Evolutionary conservation across 1,140 invertebrate genomes (phyloP).

Genomic region (Conopomorpha cramerella): DNA sequence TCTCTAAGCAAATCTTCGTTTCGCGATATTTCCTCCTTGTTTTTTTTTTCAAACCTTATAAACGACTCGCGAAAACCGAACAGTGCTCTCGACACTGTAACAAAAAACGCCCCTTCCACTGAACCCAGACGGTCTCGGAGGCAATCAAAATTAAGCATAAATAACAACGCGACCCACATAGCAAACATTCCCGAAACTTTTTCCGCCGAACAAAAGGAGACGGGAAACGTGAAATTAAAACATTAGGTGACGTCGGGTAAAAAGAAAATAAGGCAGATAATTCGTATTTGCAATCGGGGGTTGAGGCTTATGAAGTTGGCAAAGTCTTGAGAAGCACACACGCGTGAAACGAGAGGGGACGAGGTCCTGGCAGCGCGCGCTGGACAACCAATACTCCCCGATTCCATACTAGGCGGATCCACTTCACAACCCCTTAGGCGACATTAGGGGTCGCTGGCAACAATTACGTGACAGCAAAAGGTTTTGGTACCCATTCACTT

Average conservation of each 20-base stretch:
- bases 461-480: no score
- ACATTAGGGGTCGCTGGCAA: no score
- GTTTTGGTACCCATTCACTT: no score
- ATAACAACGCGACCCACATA: constrained; percentile 37
- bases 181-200: constrained; percentile 32
- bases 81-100: constrained; percentile 32
- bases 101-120: constrained; percentile 28
- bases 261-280: constrained; percentile 17
- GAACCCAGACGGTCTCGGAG: constrained; percentile 27
- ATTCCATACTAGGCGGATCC: no score
- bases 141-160: constrained; percentile 48
- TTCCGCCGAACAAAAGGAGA: constrained; percentile 19
- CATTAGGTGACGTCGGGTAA: constrained; percentile 20
- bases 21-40: constrained; percentile 25
- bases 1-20: no score
- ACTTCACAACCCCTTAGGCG: no score
- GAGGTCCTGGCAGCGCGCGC: no score
- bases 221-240: constrained; percentile 20
- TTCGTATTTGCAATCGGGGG: constrained; percentile 25
- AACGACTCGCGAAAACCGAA: no score
- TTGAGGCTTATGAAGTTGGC: constrained; percentile 9
- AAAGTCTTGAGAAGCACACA: constrained; percentile 20
- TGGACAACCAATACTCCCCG: no score
- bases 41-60: no score
- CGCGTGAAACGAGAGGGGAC: constrained; percentile 29